Evolutionary conservation across 1,140 invertebrate genomes (phyloP), one percentile per base, ranked within the genome.

Genomic region (Lethrus apterus): DNA sequence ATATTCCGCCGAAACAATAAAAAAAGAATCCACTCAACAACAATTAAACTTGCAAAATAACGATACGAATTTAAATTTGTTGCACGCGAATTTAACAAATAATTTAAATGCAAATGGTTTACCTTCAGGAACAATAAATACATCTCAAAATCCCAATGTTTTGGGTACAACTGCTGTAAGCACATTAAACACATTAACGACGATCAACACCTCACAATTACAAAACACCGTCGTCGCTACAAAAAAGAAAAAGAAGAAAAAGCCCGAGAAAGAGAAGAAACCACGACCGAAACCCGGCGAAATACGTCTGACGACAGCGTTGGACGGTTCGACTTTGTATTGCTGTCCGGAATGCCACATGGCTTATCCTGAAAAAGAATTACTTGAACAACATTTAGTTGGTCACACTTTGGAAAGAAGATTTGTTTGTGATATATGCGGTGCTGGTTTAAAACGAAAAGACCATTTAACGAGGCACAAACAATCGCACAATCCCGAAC

Each of bases 231-330:
- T 60, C 7, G 51, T 70, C 9, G 66, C 72, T 2, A 72, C 65
- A n/a, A 86, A 84, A 55, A 87, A 85, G 62, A 87, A 87, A 67
- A 87, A 87, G 59, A 87, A 87, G 66, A 88, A 88, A 76, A 86
- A 86, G 68, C 69, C 73, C 0, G 74, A 77, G 11, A 86, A 86
- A 58, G 84, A 86, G 55, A 84, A 86, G 53, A 87, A 89, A 55
- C 82, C 82, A 0, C 68, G 84, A 26, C 83, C 85, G 0, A 86
- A 86, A 57, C 86, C 86, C 0, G 85, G 85, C 8, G 85, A 89
- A 68, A 87, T 88, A 50, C 74, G 84, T 30, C 67, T 90, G 11
- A 85, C 84, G 0, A 88, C 86, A 2, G 85, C 86, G 1, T 64
- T 89, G 14, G 86, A 89, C 57, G 86, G 87, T 1, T 86, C 84